Evolutionary conservation across 2,888 invertebrate species (phyloP).

Genomic region (Oscheius sp.): DNA sequence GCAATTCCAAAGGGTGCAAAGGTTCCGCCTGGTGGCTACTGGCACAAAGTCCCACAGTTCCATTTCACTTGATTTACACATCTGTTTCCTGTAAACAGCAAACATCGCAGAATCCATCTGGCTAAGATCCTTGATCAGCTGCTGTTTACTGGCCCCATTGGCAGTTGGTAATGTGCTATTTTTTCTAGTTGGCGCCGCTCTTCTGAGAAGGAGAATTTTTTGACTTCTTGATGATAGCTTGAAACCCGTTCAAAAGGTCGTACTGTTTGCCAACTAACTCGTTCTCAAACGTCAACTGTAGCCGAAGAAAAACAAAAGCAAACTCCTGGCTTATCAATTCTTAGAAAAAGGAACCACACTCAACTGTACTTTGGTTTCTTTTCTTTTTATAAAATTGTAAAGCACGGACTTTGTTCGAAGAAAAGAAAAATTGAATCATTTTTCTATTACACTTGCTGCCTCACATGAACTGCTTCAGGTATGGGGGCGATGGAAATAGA

Average conservation of each 20-base stretch:
- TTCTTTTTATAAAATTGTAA: neutral
- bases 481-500: too few species aligned
- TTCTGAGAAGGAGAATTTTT: too few species aligned
- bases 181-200: neutral
- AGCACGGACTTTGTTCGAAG: neutral
- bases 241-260: too few species aligned
- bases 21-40: neutral
- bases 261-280: neutral
- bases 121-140: constrained; percentile 1
- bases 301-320: neutral
- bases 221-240: too few species aligned
- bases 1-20: neutral
- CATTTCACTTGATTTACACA: constrained; percentile 8
- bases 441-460: too few species aligned
- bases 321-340: neutral
- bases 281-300: neutral
- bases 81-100: constrained; percentile 3
- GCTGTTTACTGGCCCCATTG: too few species aligned
- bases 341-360: too few species aligned
- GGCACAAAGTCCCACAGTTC: neutral
- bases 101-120: neutral
- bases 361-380: too few species aligned
- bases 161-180: neutral
- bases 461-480: too few species aligned
- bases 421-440: too few species aligned